These are phyloP conservation scores for Iphiclides podalirius DNA, from an alignment of 2,888 invertebrate genomes.

Conservation along the genomic window DNA sequence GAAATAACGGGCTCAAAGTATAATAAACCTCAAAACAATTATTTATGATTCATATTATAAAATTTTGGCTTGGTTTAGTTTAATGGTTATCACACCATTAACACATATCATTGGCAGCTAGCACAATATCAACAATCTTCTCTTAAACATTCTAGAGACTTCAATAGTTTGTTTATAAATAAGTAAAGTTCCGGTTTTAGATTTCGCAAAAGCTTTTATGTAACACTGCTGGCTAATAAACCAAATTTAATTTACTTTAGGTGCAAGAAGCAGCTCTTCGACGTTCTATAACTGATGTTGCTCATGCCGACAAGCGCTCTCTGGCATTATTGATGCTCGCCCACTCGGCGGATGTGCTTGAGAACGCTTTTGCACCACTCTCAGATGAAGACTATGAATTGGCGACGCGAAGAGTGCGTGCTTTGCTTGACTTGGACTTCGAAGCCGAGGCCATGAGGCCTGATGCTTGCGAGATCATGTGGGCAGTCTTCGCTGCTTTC, in stretches of 20 bases:
- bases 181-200: too few relatives aligned
- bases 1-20: too few relatives aligned
- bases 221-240: too few relatives aligned
- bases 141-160: too few relatives aligned
- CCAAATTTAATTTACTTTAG: slow-evolving; percentile 75
- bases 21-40: too few relatives aligned
- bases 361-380: slow-evolving; percentile 99
- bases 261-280: slow-evolving; percentile 98
- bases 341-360: slow-evolving; percentile 98
- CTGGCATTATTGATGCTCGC: slow-evolving; percentile 96
- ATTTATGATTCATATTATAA: too few relatives aligned
- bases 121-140: too few relatives aligned
- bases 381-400: slow-evolving; percentile 98
- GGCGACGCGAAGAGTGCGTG: slow-evolving; percentile 97
- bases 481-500: slow-evolving; percentile 99
- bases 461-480: slow-evolving; percentile 95
- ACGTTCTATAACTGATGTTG: slow-evolving; percentile 98
- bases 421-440: slow-evolving; percentile 97
- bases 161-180: too few relatives aligned
- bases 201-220: too few relatives aligned
- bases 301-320: slow-evolving; percentile 97
- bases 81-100: too few relatives aligned
- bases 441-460: slow-evolving; percentile 96
- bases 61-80: too few relatives aligned
- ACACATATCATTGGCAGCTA: too few relatives aligned